Conservation (phyloP, 2,888 invertebrate species). For the Tillus elongatus region DNA sequence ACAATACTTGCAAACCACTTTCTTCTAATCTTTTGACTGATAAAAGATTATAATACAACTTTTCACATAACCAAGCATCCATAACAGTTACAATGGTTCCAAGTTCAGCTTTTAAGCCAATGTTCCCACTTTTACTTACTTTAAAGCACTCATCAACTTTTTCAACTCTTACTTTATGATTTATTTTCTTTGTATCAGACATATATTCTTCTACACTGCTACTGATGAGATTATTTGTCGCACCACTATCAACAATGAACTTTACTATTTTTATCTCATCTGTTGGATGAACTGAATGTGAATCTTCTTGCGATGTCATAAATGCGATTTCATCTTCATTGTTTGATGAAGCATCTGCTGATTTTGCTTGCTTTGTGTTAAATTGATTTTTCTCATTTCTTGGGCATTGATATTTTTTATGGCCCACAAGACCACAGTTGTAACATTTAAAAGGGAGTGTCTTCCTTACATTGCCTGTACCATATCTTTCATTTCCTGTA, state of each 20-base stretch:
- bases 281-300: constrained; percentile 8
- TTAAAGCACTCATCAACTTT: constrained; percentile 19
- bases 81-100: constrained; percentile 14
- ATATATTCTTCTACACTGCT: constrained; percentile 14
- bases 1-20: constrained; percentile 17
- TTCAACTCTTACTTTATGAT: constrained; percentile 20
- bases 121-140: constrained; percentile 18
- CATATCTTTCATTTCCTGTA: no score
- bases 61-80: constrained; percentile 19
- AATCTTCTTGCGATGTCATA: constrained; percentile 10
- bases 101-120: constrained; percentile 16
- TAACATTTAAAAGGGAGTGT: constrained; percentile 15
- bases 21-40: constrained; percentile 20
- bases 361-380: constrained; percentile 8
- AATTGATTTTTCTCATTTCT: constrained; percentile 10
- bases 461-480: background rate
- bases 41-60: constrained; percentile 19
- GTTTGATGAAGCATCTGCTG: constrained; percentile 10
- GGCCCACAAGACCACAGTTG: constrained; percentile 16
- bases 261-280: constrained; percentile 15
- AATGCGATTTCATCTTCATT: constrained; percentile 8
- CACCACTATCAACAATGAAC: constrained; percentile 22
- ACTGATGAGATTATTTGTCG: constrained; percentile 21
- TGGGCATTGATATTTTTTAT: constrained; percentile 14
- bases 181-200: constrained; percentile 13